These are phyloP conservation scores for Phaonia tiefii DNA, from an alignment of 2,888 invertebrate genomes.

Conservation along the genomic window DNA sequence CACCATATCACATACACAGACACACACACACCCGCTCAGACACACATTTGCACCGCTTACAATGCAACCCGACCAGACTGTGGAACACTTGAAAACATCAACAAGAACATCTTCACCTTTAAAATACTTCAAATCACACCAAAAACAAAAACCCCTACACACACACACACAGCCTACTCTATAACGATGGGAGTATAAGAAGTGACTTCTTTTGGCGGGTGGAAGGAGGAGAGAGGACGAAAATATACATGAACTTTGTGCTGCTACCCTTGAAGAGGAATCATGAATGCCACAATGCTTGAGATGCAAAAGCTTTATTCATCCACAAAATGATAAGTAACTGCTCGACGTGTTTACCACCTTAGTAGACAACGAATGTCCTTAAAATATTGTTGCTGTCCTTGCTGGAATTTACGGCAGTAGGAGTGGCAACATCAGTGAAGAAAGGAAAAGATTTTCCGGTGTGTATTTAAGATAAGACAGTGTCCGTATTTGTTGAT, in stretches of 20 bases:
- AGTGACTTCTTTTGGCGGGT: background rate
- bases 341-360: constrained; percentile 1
- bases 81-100: constrained; percentile 55
- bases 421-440: too few species aligned
- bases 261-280: constrained; percentile 64
- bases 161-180: background rate
- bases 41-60: background rate
- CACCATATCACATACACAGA: constrained; percentile 14
- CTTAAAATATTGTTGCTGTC: background rate
- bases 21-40: background rate
- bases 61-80: constrained; percentile 54
- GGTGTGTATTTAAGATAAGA: constrained; percentile 35
- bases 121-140: constrained; percentile 67
- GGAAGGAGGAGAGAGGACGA: background rate
- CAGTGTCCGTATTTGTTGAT: constrained; percentile 27
- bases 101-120: constrained; percentile 65
- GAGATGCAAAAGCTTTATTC: constrained; percentile 40
- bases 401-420: background rate
- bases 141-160: constrained; percentile 49
- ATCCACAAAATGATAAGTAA: constrained; percentile 33
- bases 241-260: constrained; percentile 60
- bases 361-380: background rate
- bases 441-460: constrained; percentile 29
- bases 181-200: background rate
- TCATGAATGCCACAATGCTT: too few species aligned